Conservation (phyloP, 2,888 invertebrate species). For the Drosophila yooni region DNA sequence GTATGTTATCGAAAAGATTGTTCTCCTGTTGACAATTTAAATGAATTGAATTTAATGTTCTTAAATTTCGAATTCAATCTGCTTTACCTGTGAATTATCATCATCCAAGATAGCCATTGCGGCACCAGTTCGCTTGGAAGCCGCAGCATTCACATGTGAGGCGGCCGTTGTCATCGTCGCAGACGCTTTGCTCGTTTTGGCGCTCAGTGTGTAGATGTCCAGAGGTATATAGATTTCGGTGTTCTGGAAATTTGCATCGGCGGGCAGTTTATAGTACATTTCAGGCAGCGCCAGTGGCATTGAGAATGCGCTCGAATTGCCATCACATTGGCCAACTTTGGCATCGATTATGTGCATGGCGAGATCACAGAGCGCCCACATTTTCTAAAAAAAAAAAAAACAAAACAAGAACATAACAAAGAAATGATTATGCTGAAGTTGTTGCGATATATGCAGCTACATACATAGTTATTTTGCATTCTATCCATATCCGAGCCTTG, state of each 20-base stretch:
- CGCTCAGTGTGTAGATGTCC: constrained; percentile 85
- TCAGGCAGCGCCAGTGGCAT: constrained; percentile 94
- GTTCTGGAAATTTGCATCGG: constrained; percentile 90
- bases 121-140: constrained; percentile 52
- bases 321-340: constrained; percentile 93
- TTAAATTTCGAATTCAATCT: background rate
- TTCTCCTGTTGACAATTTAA: constrained; percentile 58
- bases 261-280: constrained; percentile 94
- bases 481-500: constrained; percentile 92
- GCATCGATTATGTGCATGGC: constrained; percentile 95
- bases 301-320: constrained; percentile 92
- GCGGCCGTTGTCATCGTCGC: constrained; percentile 41
- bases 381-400: constrained; percentile 88
- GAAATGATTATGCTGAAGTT: background rate
- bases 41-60: background rate
- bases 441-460: constrained; percentile 2
- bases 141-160: constrained; percentile 41
- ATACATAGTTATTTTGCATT: constrained; percentile 64
- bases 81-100: constrained; percentile 66
- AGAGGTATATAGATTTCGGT: constrained; percentile 92
- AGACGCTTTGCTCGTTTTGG: constrained; percentile 55
- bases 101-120: constrained; percentile 56
- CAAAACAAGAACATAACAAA: background rate
- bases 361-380: constrained; percentile 98
- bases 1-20: constrained; percentile 75